A percentile compares a stretch with the other conserved stretches of the same genome.
Conservation (phyloP, 2,797 vertebrate genomes). For the Anabacerthia variegaticeps region DNA sequence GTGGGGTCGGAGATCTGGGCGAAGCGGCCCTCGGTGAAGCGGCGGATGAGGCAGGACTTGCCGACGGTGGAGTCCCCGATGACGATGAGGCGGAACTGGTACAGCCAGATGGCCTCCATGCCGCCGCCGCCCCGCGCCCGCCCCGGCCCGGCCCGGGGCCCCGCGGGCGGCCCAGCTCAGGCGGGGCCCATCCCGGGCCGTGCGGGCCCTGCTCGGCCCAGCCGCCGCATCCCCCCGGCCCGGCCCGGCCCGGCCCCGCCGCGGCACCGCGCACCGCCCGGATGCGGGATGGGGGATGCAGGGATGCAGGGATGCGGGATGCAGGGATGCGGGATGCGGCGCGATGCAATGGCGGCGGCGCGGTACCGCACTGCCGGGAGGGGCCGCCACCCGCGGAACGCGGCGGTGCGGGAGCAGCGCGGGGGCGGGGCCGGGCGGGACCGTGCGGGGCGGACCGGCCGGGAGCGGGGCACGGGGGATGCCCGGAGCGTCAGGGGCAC, state of each 20-base stretch:
- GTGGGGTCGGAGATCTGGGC: slow-evolving; percentile 94
- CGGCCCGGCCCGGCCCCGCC: background rate
- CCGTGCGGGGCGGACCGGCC: background rate
- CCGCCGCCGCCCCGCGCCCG: background rate
- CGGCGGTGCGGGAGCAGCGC: background rate
- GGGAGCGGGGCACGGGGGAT: too few species aligned
- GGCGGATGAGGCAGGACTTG: slow-evolving; percentile 93
- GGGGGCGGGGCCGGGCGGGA: slow-evolving; percentile 22
- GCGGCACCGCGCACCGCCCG: too few species aligned
- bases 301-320: background rate
- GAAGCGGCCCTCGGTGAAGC: slow-evolving; percentile 95
- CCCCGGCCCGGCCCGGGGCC: background rate
- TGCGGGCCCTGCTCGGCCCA: background rate
- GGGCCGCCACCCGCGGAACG: background rate
- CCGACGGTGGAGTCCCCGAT: slow-evolving; percentile 96
- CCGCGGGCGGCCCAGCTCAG: background rate
- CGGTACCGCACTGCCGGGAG: slow-evolving; percentile 64
- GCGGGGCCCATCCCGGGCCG: too few species aligned
- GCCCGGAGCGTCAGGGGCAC: too few species aligned
- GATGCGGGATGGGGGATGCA: background rate
- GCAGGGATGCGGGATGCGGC: background rate
- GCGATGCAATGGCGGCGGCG: slow-evolving; percentile 90
- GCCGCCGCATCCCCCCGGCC: too few species aligned
- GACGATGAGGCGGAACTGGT: slow-evolving; percentile 94
- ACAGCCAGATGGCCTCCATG: slow-evolving; percentile 97